These are phyloP conservation scores for Eriocheir sinensis DNA, from an alignment of 1,140 invertebrate genomes.

Conservation along the genomic window DNA sequence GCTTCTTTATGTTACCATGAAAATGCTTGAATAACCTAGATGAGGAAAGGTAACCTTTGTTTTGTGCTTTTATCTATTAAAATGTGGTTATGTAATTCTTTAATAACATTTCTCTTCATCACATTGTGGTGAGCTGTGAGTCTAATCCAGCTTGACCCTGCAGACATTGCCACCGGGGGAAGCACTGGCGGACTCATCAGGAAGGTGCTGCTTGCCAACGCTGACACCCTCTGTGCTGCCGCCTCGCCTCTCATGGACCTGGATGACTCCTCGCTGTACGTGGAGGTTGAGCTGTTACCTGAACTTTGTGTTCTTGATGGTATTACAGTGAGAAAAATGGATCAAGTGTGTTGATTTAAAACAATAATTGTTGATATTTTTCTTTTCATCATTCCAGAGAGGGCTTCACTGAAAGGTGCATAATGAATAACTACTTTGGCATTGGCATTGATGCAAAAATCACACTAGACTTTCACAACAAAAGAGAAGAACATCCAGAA, in stretches of 20 bases:
- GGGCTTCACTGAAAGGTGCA: conserved; percentile 96
- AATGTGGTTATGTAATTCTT: no score
- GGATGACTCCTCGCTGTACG: conserved; percentile 91
- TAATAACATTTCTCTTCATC: neutral
- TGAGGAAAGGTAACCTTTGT: neutral
- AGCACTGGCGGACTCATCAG: conserved; percentile 90
- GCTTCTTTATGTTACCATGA: neutral
- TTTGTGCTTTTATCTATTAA: no score
- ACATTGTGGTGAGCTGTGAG: neutral
- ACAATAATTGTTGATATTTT: neutral
- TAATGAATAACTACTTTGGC: conserved; percentile 99
- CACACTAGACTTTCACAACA: conserved; percentile 98
- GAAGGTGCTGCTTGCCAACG: conserved; percentile 96
- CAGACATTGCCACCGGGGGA: conserved; percentile 74
- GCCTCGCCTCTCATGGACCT: conserved; percentile 96
- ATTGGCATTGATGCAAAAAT: conserved; percentile 99
- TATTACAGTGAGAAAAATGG: neutral
- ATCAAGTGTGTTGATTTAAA: neutral
- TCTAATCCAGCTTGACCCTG: neutral
- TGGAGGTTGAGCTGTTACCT: conserved; percentile 45
- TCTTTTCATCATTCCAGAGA: conserved; percentile 84
- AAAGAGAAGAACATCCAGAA: conserved; percentile 98
- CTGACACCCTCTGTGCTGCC: conserved; percentile 97
- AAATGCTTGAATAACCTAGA: no score
- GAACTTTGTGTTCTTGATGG: neutral